A percentile compares a stretch with the other conserved stretches of the same genome.
phyloP scores from a whole-genome alignment of 2,113 vertebrate genomes.

The Rhinichthys klamathensis region DNA sequence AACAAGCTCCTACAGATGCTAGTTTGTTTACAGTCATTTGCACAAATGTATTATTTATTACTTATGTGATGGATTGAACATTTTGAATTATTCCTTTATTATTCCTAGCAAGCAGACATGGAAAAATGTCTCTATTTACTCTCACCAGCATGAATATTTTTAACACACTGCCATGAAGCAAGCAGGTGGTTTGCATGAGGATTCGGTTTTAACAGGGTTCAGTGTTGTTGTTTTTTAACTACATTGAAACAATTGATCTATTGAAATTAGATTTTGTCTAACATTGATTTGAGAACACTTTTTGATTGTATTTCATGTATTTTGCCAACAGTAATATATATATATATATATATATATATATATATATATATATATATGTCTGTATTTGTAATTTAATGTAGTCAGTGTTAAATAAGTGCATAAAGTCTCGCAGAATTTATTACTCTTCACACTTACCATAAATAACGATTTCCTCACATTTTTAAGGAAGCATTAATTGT shows the following conservation, averaged over 20 bases:
- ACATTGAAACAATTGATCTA: not conserved
- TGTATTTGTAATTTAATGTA: constrained; percentile 15
- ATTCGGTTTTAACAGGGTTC: constrained; percentile 26
- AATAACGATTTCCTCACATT: not conserved
- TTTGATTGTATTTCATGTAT: constrained; percentile 13
- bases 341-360: too few species aligned
- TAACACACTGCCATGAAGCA: constrained; percentile 16
- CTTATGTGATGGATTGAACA: not conserved
- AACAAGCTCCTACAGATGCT: not conserved
- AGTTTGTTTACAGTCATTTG: constrained; percentile 45
- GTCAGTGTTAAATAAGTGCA: constrained; percentile 21
- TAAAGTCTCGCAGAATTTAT: not conserved
- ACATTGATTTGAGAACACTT: constrained; percentile 10
- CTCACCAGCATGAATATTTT: not conserved
- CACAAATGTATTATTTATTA: constrained; percentile 38
- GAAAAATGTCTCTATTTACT: not conserved
- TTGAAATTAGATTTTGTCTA: not conserved
- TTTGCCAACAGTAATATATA: constrained; percentile 19
- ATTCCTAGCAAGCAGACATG: not conserved
- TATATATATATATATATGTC: not conserved
- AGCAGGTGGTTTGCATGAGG: not conserved
- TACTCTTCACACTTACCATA: constrained; percentile 5
- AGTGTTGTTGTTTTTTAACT: not conserved
- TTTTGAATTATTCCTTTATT: not conserved
- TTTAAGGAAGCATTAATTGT: not conserved